Conservation (phyloP, 2,888 invertebrate species). For the Calameuta pallipes region DNA sequence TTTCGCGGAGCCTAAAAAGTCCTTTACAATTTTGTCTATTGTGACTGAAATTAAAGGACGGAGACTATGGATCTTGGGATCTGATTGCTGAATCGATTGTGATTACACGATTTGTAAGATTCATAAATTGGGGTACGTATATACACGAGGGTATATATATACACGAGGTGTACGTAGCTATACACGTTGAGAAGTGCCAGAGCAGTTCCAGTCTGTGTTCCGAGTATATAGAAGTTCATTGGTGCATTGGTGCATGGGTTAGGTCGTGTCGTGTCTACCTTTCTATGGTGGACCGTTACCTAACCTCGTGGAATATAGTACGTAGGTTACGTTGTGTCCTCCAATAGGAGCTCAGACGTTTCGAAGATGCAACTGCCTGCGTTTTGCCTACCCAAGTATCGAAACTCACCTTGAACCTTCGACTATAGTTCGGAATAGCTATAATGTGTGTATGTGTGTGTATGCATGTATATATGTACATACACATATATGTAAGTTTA, state of each 20-base stretch:
- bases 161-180: neutral
- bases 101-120: neutral
- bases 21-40: neutral
- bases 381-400: neutral
- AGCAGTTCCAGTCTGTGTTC: neutral
- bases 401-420: slow-evolving; percentile 33
- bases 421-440: slow-evolving; percentile 25
- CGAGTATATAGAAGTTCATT: neutral
- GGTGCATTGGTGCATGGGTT: slow-evolving; percentile 27
- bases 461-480: too few relatives aligned
- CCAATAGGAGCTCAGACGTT: neutral
- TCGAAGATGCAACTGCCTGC: neutral
- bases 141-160: too few relatives aligned
- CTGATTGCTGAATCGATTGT: neutral
- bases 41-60: neutral
- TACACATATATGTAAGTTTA: neutral
- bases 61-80: neutral
- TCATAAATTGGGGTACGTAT: neutral
- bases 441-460: neutral
- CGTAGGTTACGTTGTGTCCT: neutral
- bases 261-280: slow-evolving; percentile 56
- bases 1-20: neutral
- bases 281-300: slow-evolving; percentile 58
- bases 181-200: neutral
- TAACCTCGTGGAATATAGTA: slow-evolving; percentile 49